Percentiles rank a stretch among this genome's conserved stretches.
These are phyloP conservation scores for Helicorthomorpha holstii DNA, from an alignment of 1,140 invertebrate species.

Conservation along the genomic window DNA sequence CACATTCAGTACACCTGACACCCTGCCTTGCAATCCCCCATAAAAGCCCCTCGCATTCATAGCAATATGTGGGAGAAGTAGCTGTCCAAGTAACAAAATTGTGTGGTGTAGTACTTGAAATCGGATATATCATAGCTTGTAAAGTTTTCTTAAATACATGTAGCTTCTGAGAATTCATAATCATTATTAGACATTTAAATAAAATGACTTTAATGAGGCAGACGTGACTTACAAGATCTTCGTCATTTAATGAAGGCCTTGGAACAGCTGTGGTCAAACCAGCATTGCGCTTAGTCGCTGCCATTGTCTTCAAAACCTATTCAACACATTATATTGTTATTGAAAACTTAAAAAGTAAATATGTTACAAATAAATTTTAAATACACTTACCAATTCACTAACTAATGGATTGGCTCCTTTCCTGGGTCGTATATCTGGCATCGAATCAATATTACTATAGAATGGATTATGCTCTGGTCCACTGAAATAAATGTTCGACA, in stretches of 20 bases:
- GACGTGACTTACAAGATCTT: conserved; percentile 71
- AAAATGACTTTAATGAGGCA: not conserved
- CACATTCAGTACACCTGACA: conserved; percentile 93
- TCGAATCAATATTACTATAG: conserved; percentile 99
- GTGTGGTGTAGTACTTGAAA: conserved; percentile 96
- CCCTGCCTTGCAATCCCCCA: conserved; percentile 98
- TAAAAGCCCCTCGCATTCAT: conserved; percentile 95
- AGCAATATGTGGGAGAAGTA: conserved; percentile 97
- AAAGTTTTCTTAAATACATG: conserved; percentile 99
- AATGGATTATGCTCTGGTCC: conserved; percentile 91
- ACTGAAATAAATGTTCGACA: conserved; percentile 40
- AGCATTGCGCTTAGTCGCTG: conserved; percentile 86
- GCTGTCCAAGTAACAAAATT: conserved; percentile 98
- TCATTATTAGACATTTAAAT: conserved; percentile 3
- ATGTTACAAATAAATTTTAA: conserved; percentile 4
- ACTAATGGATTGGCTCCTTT: conserved; percentile 95
- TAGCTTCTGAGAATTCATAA: conserved; percentile 67
- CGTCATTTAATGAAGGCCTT: conserved; percentile 88
- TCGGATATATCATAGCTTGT: conserved; percentile 96
- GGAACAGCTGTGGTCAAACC: conserved; percentile 89
- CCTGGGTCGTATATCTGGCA: conserved; percentile 91
- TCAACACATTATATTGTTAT: not conserved
- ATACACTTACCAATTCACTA: conserved; percentile 86
- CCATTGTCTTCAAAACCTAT: conserved; percentile 70
- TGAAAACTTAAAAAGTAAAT: conserved; percentile 5